Conservation (phyloP, 2,797 vertebrate species). For the Podarcis lilfordi region DNA sequence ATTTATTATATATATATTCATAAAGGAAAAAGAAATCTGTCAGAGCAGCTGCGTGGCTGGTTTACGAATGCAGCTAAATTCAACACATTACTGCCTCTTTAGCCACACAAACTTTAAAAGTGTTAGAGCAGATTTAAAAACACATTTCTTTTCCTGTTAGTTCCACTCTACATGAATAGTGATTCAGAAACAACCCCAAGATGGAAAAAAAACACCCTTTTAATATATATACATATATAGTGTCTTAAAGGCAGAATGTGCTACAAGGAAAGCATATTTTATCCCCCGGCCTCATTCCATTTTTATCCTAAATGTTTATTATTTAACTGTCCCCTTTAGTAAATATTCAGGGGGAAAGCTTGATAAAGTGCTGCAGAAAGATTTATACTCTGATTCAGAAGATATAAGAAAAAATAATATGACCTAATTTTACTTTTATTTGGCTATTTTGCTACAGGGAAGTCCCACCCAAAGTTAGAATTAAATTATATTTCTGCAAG, state of each 20-base stretch:
- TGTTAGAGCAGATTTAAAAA: background rate
- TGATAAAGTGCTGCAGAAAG: background rate
- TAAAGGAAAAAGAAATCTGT: background rate
- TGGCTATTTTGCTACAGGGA: background rate
- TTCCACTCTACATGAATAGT: background rate
- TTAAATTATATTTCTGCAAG: background rate
- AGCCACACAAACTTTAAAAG: slow-evolving; percentile 6
- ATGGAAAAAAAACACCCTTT: background rate
- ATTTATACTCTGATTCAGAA: background rate
- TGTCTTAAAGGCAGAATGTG: slow-evolving; percentile 30
- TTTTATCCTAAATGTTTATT: background rate
- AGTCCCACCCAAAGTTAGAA: background rate
- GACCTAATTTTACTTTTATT: background rate
- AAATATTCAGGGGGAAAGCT: background rate
- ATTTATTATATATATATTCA: slow-evolving; percentile 19
- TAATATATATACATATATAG: slow-evolving; percentile 20
- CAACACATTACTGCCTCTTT: slow-evolving; percentile 3
- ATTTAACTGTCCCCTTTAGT: background rate
- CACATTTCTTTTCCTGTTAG: background rate
- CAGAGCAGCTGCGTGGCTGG: slow-evolving; percentile 14
- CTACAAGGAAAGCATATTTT: background rate
- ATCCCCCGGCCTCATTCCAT: background rate
- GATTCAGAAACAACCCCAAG: background rate
- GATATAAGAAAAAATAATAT: background rate
- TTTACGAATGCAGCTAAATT: slow-evolving; percentile 25